A percentile compares a stretch with the other conserved stretches of the same genome.
phyloP scores from a whole-genome alignment of 2,113 vertebrate species.

The Choloepus hoffmanni region DNA sequence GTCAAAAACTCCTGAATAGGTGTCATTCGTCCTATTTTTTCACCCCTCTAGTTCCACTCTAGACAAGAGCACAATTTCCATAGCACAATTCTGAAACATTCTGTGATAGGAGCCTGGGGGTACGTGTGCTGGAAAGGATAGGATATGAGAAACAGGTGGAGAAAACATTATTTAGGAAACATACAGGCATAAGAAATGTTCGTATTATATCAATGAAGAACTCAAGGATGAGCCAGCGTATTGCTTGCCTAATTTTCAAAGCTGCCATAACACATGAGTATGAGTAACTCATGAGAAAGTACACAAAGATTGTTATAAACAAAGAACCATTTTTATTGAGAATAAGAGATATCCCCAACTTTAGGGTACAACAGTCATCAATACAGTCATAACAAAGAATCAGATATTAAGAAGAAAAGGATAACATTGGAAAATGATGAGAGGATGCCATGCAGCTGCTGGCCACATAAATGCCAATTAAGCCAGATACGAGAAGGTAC shows the following conservation, averaged over 20 bases:
- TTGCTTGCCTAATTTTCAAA: neutral
- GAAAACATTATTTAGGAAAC: neutral
- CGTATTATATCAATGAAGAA: neutral
- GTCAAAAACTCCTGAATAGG: neutral
- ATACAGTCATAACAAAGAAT: neutral
- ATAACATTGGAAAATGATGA: neutral
- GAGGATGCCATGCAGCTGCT: neutral
- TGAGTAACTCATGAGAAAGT: neutral
- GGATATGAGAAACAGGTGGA: neutral
- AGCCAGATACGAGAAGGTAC: neutral
- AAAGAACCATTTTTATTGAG: constrained; percentile 25
- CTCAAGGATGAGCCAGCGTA: neutral
- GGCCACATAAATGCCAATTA: too few relatives aligned
- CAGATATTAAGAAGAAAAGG: neutral
- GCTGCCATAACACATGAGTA: neutral
- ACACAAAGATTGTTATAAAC: neutral
- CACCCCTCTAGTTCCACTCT: neutral
- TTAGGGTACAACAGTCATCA: neutral
- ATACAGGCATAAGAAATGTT: neutral
- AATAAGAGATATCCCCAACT: neutral
- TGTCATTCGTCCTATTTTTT: neutral
- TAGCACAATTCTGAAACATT: neutral
- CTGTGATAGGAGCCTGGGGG: neutral
- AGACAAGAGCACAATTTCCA: neutral
- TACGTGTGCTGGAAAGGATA: neutral